Evolutionary conservation across 2,888 invertebrate genomes (phyloP).

Genomic region (Schizotus pectinicornis): DNA sequence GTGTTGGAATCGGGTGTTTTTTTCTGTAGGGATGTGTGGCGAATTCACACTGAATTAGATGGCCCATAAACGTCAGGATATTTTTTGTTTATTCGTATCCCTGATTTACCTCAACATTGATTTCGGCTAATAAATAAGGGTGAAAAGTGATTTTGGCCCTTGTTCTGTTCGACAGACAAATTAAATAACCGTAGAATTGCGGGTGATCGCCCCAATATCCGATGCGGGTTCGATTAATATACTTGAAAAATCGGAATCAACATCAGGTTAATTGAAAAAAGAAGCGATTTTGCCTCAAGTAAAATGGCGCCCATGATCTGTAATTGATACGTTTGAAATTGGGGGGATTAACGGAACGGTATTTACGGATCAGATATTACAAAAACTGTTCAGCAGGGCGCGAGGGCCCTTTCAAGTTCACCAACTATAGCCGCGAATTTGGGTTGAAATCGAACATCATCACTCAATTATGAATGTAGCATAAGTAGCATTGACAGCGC

Average conservation of each 20-base stretch:
- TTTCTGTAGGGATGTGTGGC: constrained; percentile 31
- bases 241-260: constrained; percentile 32
- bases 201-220: constrained; percentile 37
- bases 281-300: constrained; percentile 29
- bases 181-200: constrained; percentile 45
- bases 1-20: constrained; percentile 5
- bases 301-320: constrained; percentile 27
- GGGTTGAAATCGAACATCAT: too few relatives aligned
- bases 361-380: constrained; percentile 27
- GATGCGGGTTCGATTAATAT: constrained; percentile 37
- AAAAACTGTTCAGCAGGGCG: constrained; percentile 19
- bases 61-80: constrained; percentile 54
- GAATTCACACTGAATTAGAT: constrained; percentile 52
- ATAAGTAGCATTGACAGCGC: too few relatives aligned
- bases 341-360: constrained; percentile 23
- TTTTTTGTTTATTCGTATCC: constrained; percentile 45
- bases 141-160: constrained; percentile 50
- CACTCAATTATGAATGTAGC: too few relatives aligned
- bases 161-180: constrained; percentile 43
- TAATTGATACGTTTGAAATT: constrained; percentile 30
- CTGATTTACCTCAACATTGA: constrained; percentile 56
- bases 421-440: not conserved
- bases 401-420: constrained; percentile 5
- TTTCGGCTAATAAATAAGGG: constrained; percentile 55
- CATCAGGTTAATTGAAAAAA: constrained; percentile 28